A percentile compares a stretch with the other conserved stretches of the same genome.
phyloP scores from a whole-genome alignment of 2,113 vertebrate species.

The Clinocottus analis region DNA sequence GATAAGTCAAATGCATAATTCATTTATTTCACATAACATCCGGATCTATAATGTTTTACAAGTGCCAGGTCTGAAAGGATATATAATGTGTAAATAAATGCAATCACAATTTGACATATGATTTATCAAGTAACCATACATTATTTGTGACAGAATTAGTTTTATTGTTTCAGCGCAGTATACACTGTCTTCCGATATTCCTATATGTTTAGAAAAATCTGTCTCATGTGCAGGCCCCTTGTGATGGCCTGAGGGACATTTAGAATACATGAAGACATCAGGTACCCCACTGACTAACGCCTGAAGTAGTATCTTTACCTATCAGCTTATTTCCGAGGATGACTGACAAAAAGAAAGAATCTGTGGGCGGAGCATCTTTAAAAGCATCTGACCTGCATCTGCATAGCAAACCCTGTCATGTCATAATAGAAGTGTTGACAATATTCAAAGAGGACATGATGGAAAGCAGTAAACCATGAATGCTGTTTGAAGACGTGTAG shows the following conservation, averaged over 20 bases:
- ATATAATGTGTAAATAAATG: constrained; percentile 13
- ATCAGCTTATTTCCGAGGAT: constrained; percentile 38
- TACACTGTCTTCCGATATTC: constrained; percentile 2
- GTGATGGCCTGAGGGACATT: constrained; percentile 68
- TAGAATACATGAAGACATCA: constrained; percentile 65
- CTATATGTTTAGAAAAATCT: constrained; percentile 32
- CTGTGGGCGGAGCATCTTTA: constrained; percentile 53
- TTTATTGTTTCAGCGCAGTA: constrained; percentile 12
- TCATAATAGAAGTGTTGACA: constrained; percentile 76
- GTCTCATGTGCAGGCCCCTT: constrained; percentile 48
- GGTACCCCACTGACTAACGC: constrained; percentile 47
- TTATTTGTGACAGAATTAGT: constrained; percentile 1
- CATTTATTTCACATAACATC: neutral
- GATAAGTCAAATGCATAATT: too few species aligned
- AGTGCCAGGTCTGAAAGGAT: neutral
- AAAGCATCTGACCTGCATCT: constrained; percentile 76
- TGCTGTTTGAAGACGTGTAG: constrained; percentile 73
- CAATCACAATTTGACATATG: neutral
- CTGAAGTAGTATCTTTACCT: constrained; percentile 34
- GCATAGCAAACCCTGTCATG: constrained; percentile 69
- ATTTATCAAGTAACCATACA: constrained; percentile 8
- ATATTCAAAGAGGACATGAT: constrained; percentile 74
- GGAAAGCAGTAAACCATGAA: constrained; percentile 69
- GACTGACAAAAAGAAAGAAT: constrained; percentile 68
- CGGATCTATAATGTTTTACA: neutral